Evolutionary conservation across 35 echinoderm and acorn worm species (phyloP), one percentile per base, ranked within the genome.

Genomic region (Strongylocentrotus purpuratus): DNA sequence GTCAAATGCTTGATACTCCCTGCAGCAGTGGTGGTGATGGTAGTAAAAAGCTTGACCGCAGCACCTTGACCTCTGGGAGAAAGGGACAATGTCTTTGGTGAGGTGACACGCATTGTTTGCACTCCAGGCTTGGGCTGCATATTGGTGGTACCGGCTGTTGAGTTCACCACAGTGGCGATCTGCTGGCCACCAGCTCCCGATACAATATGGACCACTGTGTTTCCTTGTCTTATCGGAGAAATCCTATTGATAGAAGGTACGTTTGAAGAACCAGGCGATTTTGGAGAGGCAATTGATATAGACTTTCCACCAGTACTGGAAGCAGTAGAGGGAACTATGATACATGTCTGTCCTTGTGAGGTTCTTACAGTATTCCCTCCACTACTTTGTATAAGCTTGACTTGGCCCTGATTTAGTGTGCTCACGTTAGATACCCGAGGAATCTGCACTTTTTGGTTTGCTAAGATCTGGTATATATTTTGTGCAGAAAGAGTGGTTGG

Each of bases 361-460:
- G 32, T 85, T 46, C 20, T 45, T 2, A 85, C 60, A 85, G 52
- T 86, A 45, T 28, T 45, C 7, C 78, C 60, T 85, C 52, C 94
- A 85, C 59, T 94, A 48, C 91, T 93, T 58, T 14, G 91, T 93
- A 86, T 94, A 78, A 86, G 33, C 94, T 71, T 94, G 0, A 94
- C 33, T 94, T 94, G 32, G 7, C 47, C 47, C n/a, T 94, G 92
- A 55, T 33, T 61, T 55, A 94, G 47, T 94, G 92, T 94, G 46
- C 31, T 94, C 5, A 94, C 45, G 28, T 61, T 61, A 31, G 45
- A 48, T 59, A 55, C 58, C 92, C 47, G 45, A 47, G 58, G 46
- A 31, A 96, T n/a, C 59, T 96, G 96, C 28, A 96, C 94, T 33
- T 96, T 96, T 35, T 96, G 93, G 31, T 35, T 88, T 11, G 96